Conservation (phyloP, 2,797 vertebrate genomes). For the Schizopygopsis pylzovi region DNA sequence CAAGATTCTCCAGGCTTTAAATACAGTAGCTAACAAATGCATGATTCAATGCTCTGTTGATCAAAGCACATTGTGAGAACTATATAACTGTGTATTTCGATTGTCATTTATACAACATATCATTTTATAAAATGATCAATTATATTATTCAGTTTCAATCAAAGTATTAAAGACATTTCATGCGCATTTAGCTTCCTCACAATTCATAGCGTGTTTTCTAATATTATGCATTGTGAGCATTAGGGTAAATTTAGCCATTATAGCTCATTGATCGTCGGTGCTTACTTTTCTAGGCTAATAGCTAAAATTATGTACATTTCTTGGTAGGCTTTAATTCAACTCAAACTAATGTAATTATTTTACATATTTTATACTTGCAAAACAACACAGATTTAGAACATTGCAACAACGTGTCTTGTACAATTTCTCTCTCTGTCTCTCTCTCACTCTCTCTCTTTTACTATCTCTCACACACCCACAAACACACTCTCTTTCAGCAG, state of each 20-base stretch:
- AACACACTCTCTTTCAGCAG: constrained; percentile 26
- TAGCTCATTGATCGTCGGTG: not conserved
- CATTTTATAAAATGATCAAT: not conserved
- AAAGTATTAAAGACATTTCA: not conserved
- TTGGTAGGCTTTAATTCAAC: not conserved
- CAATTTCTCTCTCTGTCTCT: not conserved
- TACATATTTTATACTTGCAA: not conserved
- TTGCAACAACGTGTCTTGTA: not conserved
- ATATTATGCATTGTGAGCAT: not conserved
- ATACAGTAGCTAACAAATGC: not conserved
- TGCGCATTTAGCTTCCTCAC: not conserved
- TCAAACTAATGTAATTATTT: not conserved
- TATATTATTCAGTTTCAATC: not conserved
- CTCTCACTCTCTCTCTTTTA: not conserved
- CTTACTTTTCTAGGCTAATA: not conserved
- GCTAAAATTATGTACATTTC: not conserved
- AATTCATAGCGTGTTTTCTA: not conserved
- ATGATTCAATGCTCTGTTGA: not conserved
- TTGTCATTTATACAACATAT: not conserved
- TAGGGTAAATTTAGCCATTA: not conserved
- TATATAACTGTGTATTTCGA: not conserved
- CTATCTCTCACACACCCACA: not conserved
- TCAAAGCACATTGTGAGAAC: not conserved
- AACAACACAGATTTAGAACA: not conserved
- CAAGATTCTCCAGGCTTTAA: not conserved